Conservation (phyloP, 1,140 invertebrate species). For the Papilio glaucus region DNA sequence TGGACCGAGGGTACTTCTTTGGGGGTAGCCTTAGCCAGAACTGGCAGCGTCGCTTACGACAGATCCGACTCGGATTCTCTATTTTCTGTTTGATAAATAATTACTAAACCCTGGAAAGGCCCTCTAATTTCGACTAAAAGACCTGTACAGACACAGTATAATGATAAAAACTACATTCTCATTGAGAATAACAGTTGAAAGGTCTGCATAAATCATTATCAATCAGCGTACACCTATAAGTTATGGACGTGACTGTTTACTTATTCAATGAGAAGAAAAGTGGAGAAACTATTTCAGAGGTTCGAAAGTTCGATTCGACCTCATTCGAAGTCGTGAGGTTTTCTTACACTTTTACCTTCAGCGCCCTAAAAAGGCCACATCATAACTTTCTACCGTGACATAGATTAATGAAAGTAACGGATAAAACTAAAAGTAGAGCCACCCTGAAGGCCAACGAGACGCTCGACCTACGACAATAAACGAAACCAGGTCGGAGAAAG, state of each 20-base stretch:
- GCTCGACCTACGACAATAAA: slow-evolving; percentile 67
- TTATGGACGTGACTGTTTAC: not conserved
- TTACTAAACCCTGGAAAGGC: no score
- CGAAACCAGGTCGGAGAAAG: slow-evolving; percentile 71
- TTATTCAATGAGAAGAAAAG: slow-evolving; percentile 13
- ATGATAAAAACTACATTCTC: not conserved
- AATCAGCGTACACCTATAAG: not conserved
- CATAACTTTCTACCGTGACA: slow-evolving; percentile 66
- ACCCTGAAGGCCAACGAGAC: slow-evolving; percentile 65
- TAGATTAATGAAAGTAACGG: slow-evolving; percentile 77
- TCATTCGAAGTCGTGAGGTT: slow-evolving; percentile 44
- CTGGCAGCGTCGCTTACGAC: no score
- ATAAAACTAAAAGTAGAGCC: slow-evolving; percentile 72
- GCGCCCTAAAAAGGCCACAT: slow-evolving; percentile 52
- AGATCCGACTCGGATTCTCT: no score
- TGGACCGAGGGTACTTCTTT: no score
- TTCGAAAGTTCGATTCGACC: slow-evolving; percentile 46
- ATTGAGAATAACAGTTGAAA: not conserved
- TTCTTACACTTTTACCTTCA: slow-evolving; percentile 56
- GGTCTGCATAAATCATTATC: not conserved
- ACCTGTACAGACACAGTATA: not conserved
- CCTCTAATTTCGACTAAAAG: not conserved
- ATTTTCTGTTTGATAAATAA: no score
- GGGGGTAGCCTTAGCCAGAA: no score
- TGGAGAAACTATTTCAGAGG: slow-evolving; percentile 31